Evolutionary conservation across 2,113 vertebrate species (phyloP).

Genomic region (Ptychochromis oligacanthus): DNA sequence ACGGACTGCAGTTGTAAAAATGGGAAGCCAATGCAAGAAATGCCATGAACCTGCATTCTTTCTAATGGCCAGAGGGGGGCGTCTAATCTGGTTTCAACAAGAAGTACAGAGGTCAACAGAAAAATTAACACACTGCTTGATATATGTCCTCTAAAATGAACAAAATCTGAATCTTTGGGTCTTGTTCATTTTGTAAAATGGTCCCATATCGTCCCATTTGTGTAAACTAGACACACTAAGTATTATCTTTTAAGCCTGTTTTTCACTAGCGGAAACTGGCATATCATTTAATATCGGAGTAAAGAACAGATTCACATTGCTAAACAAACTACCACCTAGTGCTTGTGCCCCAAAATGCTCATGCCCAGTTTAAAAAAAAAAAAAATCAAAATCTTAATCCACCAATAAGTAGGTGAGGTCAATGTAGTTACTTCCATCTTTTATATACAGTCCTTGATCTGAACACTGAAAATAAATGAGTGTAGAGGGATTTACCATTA

Average conservation of each 20-base stretch:
- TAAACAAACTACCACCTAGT: background rate
- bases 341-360: background rate
- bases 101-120: background rate
- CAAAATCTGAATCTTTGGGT: background rate
- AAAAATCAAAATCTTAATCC: background rate
- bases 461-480: background rate
- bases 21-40: background rate
- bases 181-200: background rate
- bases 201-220: background rate
- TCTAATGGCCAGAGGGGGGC: background rate
- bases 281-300: background rate
- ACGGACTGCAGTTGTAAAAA: background rate
- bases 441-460: background rate
- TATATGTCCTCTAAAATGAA: background rate
- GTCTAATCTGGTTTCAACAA: background rate
- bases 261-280: background rate
- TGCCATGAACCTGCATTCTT: background rate
- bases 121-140: background rate
- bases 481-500: slow-evolving; percentile 84
- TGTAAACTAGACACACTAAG: too few relatives aligned
- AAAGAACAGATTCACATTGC: background rate
- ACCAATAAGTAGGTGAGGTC: background rate
- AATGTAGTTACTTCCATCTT: background rate
- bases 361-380: too few relatives aligned
- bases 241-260: background rate